Conservation (phyloP, 2,888 invertebrate genomes). For the Mythimna vitellina region DNA sequence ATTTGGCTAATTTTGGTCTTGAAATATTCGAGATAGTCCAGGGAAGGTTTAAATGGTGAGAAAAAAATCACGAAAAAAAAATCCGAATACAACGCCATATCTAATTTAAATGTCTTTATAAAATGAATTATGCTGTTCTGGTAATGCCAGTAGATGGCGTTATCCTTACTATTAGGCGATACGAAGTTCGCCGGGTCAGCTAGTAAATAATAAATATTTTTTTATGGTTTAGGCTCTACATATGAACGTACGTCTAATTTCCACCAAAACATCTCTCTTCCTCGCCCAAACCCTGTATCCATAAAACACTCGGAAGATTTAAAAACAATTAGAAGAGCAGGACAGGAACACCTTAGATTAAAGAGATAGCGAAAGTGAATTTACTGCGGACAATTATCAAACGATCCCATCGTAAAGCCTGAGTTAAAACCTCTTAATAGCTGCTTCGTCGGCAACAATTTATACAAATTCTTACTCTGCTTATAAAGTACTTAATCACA, state of each 20-base stretch:
- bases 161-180: too few species aligned
- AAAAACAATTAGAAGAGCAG: slow-evolving; percentile 70
- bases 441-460: slow-evolving; percentile 79
- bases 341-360: slow-evolving; percentile 72
- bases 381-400: slow-evolving; percentile 79
- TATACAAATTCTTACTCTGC: slow-evolving; percentile 76
- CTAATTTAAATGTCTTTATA: too few species aligned
- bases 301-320: slow-evolving; percentile 48
- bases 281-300: background rate
- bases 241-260: slow-evolving; percentile 2
- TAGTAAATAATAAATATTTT: too few species aligned
- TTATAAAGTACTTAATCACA: slow-evolving; percentile 67
- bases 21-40: too few species aligned
- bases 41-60: too few species aligned
- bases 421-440: slow-evolving; percentile 80
- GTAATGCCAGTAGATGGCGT: too few species aligned
- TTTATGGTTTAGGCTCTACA: too few species aligned
- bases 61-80: too few species aligned
- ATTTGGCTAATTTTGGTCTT: too few species aligned
- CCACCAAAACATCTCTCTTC: background rate
- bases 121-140: too few species aligned
- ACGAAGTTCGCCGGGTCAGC: too few species aligned
- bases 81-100: too few species aligned
- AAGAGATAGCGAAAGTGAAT: slow-evolving; percentile 78
- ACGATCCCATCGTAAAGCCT: slow-evolving; percentile 79